A percentile compares a stretch with the other conserved stretches of the same genome.
Evolutionary conservation across 1,140 invertebrate species (phyloP).

Genomic region (Cydia strobilella): DNA sequence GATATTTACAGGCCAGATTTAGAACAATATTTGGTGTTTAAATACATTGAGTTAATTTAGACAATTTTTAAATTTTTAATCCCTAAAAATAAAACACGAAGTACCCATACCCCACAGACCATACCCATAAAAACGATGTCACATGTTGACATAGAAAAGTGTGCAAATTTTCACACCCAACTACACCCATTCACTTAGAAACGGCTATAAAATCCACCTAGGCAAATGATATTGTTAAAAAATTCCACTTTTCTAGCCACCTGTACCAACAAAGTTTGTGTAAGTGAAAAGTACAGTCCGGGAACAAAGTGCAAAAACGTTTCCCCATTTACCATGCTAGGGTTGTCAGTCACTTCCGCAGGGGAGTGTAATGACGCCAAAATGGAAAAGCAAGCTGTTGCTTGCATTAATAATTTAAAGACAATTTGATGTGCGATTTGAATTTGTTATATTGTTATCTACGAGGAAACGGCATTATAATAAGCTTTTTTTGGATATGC

Average conservation of each 20-base stretch:
- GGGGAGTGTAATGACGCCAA: background rate
- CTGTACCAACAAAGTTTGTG: constrained; percentile 21
- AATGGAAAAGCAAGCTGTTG: background rate
- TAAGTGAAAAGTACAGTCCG: constrained; percentile 28
- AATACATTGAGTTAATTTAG: too few species aligned
- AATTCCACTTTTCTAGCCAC: constrained; percentile 7
- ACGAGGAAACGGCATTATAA: background rate
- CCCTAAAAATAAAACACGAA: too few species aligned
- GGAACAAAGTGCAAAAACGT: constrained; percentile 28
- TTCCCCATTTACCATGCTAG: constrained; percentile 18
- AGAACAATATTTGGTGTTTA: too few species aligned
- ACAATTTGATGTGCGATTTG: background rate
- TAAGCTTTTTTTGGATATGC: too few species aligned
- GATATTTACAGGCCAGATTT: too few species aligned
- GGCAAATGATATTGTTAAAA: constrained; percentile 25
- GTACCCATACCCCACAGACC: too few species aligned
- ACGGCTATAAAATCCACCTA: background rate
- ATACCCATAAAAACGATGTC: background rate
- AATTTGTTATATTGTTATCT: background rate
- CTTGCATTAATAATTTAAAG: constrained; percentile 8
- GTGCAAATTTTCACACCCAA: background rate
- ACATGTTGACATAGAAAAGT: background rate
- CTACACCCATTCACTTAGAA: background rate
- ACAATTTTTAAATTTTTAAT: too few species aligned
- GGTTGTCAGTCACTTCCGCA: constrained; percentile 10